Conservation (phyloP, 2,113 vertebrate species). For the Bubo blakistoni region DNA sequence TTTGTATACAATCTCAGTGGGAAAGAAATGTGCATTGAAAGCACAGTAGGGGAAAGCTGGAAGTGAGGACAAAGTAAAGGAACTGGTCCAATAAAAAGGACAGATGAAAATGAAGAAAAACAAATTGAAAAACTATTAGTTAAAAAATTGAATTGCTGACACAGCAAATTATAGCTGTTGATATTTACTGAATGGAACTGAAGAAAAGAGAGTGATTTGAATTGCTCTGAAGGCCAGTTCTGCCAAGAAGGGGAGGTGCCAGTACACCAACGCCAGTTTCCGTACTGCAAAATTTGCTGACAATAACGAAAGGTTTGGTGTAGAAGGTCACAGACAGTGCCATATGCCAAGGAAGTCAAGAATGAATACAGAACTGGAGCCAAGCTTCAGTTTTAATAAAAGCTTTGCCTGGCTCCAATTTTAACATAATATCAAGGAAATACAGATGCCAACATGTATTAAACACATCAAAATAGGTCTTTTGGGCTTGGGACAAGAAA, state of each 20-base stretch:
- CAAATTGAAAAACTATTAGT: not conserved
- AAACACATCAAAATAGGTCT: constrained; percentile 9
- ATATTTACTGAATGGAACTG: not conserved
- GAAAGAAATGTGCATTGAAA: constrained; percentile 37
- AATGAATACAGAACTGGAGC: not conserved
- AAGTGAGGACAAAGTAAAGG: constrained; percentile 30
- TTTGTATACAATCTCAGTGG: constrained; percentile 52
- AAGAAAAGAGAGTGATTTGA: not conserved
- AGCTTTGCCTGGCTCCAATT: not conserved
- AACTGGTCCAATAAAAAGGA: constrained; percentile 24
- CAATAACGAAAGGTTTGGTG: not conserved
- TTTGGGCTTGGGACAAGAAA: not conserved
- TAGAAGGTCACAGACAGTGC: not conserved
- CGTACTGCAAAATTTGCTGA: not conserved
- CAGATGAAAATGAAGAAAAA: constrained; percentile 7
- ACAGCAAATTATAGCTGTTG: not conserved
- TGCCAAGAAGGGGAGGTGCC: constrained; percentile 1
- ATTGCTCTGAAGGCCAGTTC: not conserved
- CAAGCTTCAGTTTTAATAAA: constrained; percentile 42
- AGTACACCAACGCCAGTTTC: not conserved
- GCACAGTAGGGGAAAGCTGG: not conserved
- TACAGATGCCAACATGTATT: constrained; percentile 21
- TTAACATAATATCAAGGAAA: constrained; percentile 16
- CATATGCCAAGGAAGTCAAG: not conserved
- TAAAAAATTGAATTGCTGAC: constrained; percentile 21